These are phyloP conservation scores for Perithous albicinctus DNA, from an alignment of 2,888 invertebrate species.

Conservation along the genomic window DNA sequence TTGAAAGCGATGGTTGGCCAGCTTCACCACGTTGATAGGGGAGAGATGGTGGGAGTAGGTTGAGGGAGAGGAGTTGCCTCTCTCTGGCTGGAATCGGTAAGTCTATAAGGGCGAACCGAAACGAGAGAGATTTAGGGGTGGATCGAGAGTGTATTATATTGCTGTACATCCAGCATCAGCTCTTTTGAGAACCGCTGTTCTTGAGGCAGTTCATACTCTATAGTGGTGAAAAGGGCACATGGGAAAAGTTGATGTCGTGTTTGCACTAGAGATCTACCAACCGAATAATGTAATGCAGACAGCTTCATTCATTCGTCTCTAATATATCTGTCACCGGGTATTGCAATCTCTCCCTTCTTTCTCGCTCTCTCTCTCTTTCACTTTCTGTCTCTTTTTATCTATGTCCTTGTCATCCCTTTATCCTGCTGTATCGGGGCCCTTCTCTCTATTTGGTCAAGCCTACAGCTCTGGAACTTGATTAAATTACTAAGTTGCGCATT, in stretches of 20 bases:
- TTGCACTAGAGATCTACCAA: conserved; percentile 83
- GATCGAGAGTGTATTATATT: conserved; percentile 56
- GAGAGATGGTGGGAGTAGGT: too few species aligned
- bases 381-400: background rate
- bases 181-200: conserved; percentile 69
- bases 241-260: conserved; percentile 84
- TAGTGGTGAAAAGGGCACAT: conserved; percentile 74
- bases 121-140: conserved; percentile 50
- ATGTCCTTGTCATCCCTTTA: conserved; percentile 21
- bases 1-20: conserved; percentile 62
- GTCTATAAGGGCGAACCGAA: conserved; percentile 61
- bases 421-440: background rate
- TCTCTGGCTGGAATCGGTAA: conserved; percentile 50
- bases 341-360: conserved; percentile 74
- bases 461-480: conserved; percentile 77
- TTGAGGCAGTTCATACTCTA: conserved; percentile 4
- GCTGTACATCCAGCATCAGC: conserved; percentile 6
- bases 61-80: conserved; percentile 36
- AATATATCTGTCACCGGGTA: conserved; percentile 82
- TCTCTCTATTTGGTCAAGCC: conserved; percentile 74
- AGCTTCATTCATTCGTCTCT: conserved; percentile 82
- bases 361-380: conserved; percentile 57
- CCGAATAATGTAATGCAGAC: conserved; percentile 83
- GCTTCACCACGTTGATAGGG: conserved; percentile 2
- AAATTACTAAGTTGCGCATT: conserved; percentile 79